Evolutionary conservation across 2,888 invertebrate species (phyloP), one percentile per base, ranked within the genome.

Genomic region (Stenodema calcarata): DNA sequence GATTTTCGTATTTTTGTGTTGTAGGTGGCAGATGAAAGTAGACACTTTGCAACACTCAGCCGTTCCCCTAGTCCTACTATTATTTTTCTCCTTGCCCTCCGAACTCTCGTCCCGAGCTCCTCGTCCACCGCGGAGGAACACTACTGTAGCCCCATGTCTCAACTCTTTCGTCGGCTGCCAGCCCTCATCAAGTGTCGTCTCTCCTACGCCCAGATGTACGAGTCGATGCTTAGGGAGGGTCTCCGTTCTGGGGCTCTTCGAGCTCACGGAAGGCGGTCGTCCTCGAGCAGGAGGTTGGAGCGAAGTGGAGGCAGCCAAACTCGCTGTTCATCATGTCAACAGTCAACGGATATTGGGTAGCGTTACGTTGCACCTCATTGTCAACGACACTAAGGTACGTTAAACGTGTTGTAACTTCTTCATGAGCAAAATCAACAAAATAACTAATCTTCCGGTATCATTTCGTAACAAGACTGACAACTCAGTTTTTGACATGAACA

Each of bases 371-470:
- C 94, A 94, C 88, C 93, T 97, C 88, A 93, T 96, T 90, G 94
- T 95, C 89, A 97, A 97, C 90, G 96, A 97, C 90, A 97, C 97
- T 0, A 94, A 95, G 95, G 97, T 97, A 92, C 92, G 62, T 62
- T 7, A 1, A 54, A 54, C n/a, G 2, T 1, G n/a, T n/a, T n/a
- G n/a, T n/a, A n/a, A n/a, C n/a, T n/a, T n/a, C n/a, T n/a, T n/a
- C n/a, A n/a, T n/a, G n/a, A n/a, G n/a, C n/a, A n/a, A n/a, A n/a
- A n/a, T n/a, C n/a, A n/a, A n/a, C n/a, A n/a, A n/a, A n/a, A n/a
- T n/a, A n/a, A n/a, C n/a, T n/a, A n/a, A n/a, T n/a, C n/a, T n/a
- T n/a, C n/a, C n/a, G n/a, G n/a, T n/a, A n/a, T n/a, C n/a, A n/a
- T n/a, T n/a, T n/a, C n/a, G n/a, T n/a, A n/a, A n/a, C n/a, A n/a